These are phyloP conservation scores for Apis dorsata DNA, from an alignment of 1,140 invertebrate genomes.

Conservation along the genomic window DNA sequence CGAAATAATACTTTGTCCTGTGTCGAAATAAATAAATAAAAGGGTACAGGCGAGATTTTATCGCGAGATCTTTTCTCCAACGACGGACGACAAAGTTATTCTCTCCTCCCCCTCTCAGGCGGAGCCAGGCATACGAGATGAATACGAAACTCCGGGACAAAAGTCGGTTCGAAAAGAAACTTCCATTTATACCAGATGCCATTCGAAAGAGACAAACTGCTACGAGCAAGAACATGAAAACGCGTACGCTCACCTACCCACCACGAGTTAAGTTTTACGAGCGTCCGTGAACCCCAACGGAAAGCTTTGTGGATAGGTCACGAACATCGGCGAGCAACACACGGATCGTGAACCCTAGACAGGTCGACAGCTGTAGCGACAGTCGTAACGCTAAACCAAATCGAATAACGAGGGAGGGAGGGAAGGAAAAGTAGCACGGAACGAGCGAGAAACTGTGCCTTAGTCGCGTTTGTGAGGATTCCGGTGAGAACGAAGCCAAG, in stretches of 20 bases:
- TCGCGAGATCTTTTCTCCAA: constrained; percentile 29
- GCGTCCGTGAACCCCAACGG: constrained; percentile 52
- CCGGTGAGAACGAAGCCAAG: too few species aligned
- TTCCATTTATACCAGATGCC: constrained; percentile 41
- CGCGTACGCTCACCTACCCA: constrained; percentile 30
- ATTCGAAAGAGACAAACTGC: constrained; percentile 46
- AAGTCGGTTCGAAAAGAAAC: constrained; percentile 40
- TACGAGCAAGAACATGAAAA: constrained; percentile 51
- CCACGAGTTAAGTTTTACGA: constrained; percentile 54
- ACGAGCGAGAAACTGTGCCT: not conserved
- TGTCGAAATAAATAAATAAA: constrained; percentile 11
- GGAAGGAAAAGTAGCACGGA: too few species aligned
- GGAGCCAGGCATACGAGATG: not conserved
- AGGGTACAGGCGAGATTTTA: constrained; percentile 11
- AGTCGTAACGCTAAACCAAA: constrained; percentile 38
- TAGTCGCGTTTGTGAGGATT: too few species aligned
- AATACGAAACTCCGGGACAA: constrained; percentile 42
- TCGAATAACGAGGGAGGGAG: not conserved
- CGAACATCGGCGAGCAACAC: constrained; percentile 38
- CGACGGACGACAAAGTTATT: not conserved
- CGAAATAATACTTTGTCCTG: not conserved
- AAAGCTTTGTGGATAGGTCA: constrained; percentile 52
- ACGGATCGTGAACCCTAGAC: constrained; percentile 45
- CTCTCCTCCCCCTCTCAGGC: too few species aligned
- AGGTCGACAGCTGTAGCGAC: constrained; percentile 58